Evolutionary conservation across 2,797 vertebrate genomes (phyloP).

Genomic region (Mastacembelus armatus): DNA sequence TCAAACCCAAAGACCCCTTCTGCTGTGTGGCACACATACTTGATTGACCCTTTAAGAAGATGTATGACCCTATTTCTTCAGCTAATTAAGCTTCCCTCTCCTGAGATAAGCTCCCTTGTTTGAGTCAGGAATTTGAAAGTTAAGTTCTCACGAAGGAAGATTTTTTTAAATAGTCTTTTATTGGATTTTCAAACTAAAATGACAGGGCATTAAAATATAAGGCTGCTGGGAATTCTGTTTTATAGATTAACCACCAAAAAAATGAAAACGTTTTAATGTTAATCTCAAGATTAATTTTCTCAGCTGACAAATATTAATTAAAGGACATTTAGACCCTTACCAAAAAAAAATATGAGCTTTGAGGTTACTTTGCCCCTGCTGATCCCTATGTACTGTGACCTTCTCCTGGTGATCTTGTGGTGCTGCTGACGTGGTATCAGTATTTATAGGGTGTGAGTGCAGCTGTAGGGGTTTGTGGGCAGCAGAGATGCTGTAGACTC

Average conservation of each 20-base stretch:
- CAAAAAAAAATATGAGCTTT: background rate
- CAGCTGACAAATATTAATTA: too few species aligned
- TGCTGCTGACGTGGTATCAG: conserved; percentile 47
- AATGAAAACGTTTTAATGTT: too few species aligned
- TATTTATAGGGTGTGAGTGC: conserved; percentile 76
- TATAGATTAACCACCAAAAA: too few species aligned
- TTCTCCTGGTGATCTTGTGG: conserved; percentile 43
- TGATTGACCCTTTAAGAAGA: conserved; percentile 73
- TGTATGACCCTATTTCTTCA: conserved; percentile 70
- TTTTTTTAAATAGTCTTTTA: conserved; percentile 50
- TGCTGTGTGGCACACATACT: conserved; percentile 22
- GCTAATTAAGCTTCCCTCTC: conserved; percentile 69
- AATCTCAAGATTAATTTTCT: too few species aligned
- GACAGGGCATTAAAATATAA: conserved; percentile 27
- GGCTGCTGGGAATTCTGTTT: conserved; percentile 26
- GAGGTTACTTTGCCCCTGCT: conserved; percentile 14
- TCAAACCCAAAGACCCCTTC: conserved; percentile 62
- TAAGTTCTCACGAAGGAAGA: conserved; percentile 35
- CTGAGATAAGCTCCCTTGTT: conserved; percentile 53
- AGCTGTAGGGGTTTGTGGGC: conserved; percentile 58
- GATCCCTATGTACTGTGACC: conserved; percentile 15
- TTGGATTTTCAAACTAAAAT: conserved; percentile 38
- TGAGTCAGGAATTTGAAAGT: conserved; percentile 48
- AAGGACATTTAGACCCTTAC: too few species aligned
- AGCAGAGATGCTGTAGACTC: conserved; percentile 50